Base-by-base conservation (phyloP, 2,113 vertebrate genomes). In the Ariopsis seemanni region DNA sequence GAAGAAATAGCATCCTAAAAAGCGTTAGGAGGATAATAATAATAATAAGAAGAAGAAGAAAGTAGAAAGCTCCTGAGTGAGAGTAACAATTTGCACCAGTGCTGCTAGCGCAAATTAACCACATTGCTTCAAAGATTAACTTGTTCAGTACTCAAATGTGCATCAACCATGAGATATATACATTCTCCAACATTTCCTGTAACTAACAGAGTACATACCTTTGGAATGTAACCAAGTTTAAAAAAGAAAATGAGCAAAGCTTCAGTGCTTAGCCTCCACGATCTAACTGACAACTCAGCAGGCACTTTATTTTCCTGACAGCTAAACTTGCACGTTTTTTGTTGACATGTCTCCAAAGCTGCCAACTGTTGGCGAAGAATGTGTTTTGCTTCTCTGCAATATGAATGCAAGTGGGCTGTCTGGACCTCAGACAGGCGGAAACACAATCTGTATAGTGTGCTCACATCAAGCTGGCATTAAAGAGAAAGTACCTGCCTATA, bases 381-480 rank as follows among this genome's bases (percentile, higher is more conserved):
- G 15, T 34, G 78, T 60, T 81, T 60, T 34, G 55, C 78, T 34
- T 81, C 53, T 60, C 78, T 60, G 55, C 27, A 12, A 11, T 34
- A 17, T 34, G 55, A 81, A 58, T 34, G 30, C 22, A 80, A 80
- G 18, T 58, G 55, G 30, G 79, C 57, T 81, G 79, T 79, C 52
- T 57, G n/a, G 52, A 57, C 53, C n/a, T 27, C n/a, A 57, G 77
- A 81, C 55, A 81, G 15, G 78, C 42, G 17, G n/a, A 81, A 60
- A 81, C n/a, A 60, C 78, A 34, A 81, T 81, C 78, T 60, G 79
- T 34, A 81, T 27, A 81, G 27, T 42, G 55, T 34, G 55, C 55
- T 58, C 1, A 34, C 55, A 81, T 81, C 57, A 81, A 42, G 55
- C 55, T 81, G 55, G 17, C 27, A 81, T 81, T 81, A 81, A 8